Conservation (phyloP, 2,113 vertebrate species). For the Solea solea region DNA sequence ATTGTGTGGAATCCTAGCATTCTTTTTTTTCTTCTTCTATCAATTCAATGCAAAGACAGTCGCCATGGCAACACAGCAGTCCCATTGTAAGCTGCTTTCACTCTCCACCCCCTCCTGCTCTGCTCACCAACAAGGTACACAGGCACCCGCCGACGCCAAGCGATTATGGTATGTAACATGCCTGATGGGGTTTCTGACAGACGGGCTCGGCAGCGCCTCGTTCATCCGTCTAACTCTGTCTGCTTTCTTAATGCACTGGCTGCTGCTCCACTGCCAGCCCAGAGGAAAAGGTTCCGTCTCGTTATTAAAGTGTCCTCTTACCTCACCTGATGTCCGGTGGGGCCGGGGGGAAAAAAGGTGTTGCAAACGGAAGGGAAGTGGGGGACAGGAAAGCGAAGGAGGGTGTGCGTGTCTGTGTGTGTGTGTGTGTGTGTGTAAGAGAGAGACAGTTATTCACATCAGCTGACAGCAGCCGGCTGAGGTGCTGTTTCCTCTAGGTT, state of each 20-base stretch:
- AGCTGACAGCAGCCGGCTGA: conserved; percentile 77
- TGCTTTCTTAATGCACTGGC: neutral
- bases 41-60: conserved; percentile 82
- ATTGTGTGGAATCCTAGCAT: conserved; percentile 59
- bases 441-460: conserved; percentile 72
- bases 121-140: conserved; percentile 62
- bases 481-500: conserved; percentile 69
- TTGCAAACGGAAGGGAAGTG: neutral
- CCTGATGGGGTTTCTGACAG: conserved; percentile 30
- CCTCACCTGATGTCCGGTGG: neutral
- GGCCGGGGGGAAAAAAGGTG: conserved; percentile 5
- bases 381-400: conserved; percentile 4
- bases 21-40: conserved; percentile 53
- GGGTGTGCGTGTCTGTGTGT: neutral
- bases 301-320: conserved; percentile 2
- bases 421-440: neutral
- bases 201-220: conserved; percentile 1
- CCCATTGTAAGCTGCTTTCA: conserved; percentile 70
- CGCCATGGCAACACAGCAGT: conserved; percentile 82
- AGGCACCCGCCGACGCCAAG: conserved; percentile 20
- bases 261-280: neutral
- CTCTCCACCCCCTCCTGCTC: conserved; percentile 72
- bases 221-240: neutral
- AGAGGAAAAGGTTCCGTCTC: neutral
- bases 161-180: conserved; percentile 45